These are phyloP conservation scores for Oreochromis spilurus DNA, from an alignment of 2,113 vertebrate genomes.

Conservation along the genomic window DNA sequence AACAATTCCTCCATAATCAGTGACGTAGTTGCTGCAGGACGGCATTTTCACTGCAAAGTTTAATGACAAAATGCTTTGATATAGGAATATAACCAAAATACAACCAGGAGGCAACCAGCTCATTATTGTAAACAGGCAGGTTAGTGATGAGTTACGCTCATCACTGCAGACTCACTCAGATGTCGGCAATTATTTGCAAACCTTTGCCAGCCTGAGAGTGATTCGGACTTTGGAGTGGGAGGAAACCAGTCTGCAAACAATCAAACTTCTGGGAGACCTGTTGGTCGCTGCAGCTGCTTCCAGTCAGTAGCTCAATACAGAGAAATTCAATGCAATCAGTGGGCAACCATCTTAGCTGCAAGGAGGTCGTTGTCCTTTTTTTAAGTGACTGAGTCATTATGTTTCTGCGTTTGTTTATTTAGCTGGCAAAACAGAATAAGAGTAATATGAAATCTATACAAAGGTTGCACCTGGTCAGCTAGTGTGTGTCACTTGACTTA, in stretches of 20 bases:
- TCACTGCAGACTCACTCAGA: background rate
- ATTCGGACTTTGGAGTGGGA: too few species aligned
- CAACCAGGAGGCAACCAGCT: background rate
- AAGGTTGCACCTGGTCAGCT: background rate
- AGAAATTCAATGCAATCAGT: background rate
- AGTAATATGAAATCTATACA: background rate
- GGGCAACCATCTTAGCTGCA: background rate
- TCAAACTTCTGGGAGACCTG: background rate
- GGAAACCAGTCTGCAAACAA: too few species aligned
- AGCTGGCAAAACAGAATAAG: background rate
- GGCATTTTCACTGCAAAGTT: background rate
- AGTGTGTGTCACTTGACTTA: background rate
- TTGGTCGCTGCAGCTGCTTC: rapidly evolving
- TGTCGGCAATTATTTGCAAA: background rate
- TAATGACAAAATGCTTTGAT: background rate
- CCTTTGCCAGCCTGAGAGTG: background rate
- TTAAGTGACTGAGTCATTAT: background rate
- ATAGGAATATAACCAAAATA: rapidly evolving
- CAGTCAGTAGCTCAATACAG: background rate
- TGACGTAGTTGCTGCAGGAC: background rate
- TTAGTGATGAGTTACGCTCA: rapidly evolving
- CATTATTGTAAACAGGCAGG: rapidly evolving
- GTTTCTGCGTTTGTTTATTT: background rate
- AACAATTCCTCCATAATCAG: rapidly evolving
- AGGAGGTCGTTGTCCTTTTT: background rate